Evolutionary conservation across 2,113 vertebrate species (phyloP).

Genomic region (Columbina picui): DNA sequence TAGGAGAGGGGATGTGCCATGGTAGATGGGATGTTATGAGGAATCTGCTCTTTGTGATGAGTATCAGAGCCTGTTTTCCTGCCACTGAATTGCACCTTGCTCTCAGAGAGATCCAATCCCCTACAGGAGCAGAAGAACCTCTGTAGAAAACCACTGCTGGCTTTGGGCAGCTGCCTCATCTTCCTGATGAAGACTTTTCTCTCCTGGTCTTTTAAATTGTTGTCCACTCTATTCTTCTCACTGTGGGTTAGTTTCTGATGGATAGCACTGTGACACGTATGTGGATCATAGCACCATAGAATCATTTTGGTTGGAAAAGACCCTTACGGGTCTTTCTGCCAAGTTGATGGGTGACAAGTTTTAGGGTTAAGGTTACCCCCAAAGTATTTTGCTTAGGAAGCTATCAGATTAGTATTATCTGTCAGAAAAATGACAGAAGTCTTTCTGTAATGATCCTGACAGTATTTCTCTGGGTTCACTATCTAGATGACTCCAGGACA

Average conservation of each 20-base stretch:
- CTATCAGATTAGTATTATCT: background rate
- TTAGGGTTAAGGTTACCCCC: background rate
- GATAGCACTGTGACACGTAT: fast-evolving
- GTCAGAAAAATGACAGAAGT: background rate
- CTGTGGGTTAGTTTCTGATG: background rate
- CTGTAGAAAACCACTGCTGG: background rate
- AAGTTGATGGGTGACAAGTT: background rate
- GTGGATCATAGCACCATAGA: background rate
- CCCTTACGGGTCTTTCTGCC: background rate
- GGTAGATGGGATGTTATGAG: background rate
- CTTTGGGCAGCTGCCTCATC: background rate
- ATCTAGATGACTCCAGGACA: background rate
- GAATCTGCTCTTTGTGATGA: background rate
- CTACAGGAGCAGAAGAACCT: background rate
- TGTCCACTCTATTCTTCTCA: background rate
- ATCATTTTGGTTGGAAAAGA: too few species aligned
- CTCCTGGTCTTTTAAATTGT: background rate
- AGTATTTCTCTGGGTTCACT: background rate
- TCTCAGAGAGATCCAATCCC: background rate
- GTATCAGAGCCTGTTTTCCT: background rate
- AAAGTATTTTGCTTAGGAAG: background rate
- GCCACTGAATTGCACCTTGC: background rate
- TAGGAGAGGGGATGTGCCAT: background rate
- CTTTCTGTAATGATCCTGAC: background rate
- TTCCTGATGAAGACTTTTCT: background rate